phyloP scores from a whole-genome alignment of 2,888 invertebrate genomes.

The Cinara cedri region DNA sequence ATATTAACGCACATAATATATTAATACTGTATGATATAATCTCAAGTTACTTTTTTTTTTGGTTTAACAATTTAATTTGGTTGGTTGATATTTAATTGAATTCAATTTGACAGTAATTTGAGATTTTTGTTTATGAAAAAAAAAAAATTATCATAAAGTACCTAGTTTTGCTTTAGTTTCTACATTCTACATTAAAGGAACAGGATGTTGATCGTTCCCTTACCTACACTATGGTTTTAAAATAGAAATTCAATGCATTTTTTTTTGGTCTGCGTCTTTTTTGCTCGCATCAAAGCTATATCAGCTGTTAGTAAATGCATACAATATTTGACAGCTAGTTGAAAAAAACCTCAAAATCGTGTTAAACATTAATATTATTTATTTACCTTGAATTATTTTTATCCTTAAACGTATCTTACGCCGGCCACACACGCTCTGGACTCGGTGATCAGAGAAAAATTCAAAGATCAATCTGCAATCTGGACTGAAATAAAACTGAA shows the following conservation, averaged over 20 bases:
- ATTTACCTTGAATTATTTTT: neutral
- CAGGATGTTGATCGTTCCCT: conserved; percentile 2
- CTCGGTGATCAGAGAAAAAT: no score
- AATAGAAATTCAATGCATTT: conserved; percentile 46
- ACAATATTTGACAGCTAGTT: conserved; percentile 17
- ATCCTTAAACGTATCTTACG: neutral
- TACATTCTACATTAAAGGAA: conserved; percentile 11
- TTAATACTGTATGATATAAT: neutral
- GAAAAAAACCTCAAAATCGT: conserved; percentile 12
- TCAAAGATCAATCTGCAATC: no score
- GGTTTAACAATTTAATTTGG: neutral
- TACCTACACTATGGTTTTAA: conserved; percentile 29
- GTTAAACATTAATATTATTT: no score
- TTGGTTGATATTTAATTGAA: neutral
- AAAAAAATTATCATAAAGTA: conserved; percentile 4
- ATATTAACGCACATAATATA: neutral
- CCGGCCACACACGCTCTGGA: no score
- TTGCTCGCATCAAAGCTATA: conserved; percentile 34
- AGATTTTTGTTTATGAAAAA: conserved; percentile 13
- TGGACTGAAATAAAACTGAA: no score
- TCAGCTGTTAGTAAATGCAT: neutral
- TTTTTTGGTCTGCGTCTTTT: conserved; percentile 13
- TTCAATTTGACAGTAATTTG: neutral
- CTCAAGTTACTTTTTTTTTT: neutral
- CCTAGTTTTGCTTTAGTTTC: neutral